A percentile compares a stretch with the other conserved stretches of the same genome.
These are phyloP conservation scores for Tachysurus fulvidraco DNA, from an alignment of 2,113 vertebrate genomes.

Conservation along the genomic window DNA sequence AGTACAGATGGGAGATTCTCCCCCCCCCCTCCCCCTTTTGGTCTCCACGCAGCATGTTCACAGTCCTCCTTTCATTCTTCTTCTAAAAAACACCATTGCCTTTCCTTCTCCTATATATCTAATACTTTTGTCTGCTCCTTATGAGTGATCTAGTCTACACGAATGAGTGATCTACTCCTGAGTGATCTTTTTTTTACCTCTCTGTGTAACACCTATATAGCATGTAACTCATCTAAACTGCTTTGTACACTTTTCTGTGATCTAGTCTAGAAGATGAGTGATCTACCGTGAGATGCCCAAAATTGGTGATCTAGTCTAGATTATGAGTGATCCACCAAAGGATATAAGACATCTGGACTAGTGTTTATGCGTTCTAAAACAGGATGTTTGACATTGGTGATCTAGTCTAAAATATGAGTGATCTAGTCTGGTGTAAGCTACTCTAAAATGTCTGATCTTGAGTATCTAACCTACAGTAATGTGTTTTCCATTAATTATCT, in stretches of 20 bases:
- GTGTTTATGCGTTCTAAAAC: too few species aligned
- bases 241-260: neutral
- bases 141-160: neutral
- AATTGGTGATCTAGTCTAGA: neutral
- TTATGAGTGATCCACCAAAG: neutral
- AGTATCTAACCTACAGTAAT: neutral
- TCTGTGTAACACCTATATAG: neutral
- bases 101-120: neutral
- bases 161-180: neutral
- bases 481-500: too few species aligned
- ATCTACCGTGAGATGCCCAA: neutral
- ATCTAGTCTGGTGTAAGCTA: too few species aligned
- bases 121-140: neutral
- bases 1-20: constrained; percentile 67
- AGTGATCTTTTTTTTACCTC: neutral
- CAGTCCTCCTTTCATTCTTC: neutral
- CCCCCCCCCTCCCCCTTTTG: constrained; percentile 57
- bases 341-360: too few species aligned
- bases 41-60: neutral
- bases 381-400: neutral
- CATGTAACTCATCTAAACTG: neutral
- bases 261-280: neutral
- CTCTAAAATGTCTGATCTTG: neutral
- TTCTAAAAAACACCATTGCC: neutral
- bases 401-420: neutral